Percentiles rank a stretch among this genome's conserved stretches.
Conservation (phyloP, 1,140 invertebrate genomes). For the Magallana gigas region DNA sequence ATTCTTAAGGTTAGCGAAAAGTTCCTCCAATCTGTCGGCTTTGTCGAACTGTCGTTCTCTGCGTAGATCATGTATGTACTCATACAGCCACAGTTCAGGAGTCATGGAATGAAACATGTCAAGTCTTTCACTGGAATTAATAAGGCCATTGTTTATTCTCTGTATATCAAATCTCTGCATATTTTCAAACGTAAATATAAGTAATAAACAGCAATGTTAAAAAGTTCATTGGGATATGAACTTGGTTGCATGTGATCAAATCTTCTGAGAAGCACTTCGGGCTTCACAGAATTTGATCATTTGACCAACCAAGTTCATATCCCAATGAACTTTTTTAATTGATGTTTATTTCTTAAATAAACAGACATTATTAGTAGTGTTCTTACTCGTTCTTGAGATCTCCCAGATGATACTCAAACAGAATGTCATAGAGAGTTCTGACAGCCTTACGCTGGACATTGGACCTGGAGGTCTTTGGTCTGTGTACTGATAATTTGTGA, state of each 20-base stretch:
- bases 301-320: too few relatives aligned
- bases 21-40: constrained; percentile 65
- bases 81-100: constrained; percentile 44
- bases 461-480: background rate
- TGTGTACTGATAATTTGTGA: background rate
- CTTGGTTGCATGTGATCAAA: too few relatives aligned
- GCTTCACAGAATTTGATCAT: too few relatives aligned
- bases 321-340: too few relatives aligned
- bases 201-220: too few relatives aligned
- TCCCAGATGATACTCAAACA: constrained; percentile 22
- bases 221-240: too few relatives aligned
- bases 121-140: background rate
- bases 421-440: background rate
- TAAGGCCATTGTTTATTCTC: too few relatives aligned
- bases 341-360: too few relatives aligned
- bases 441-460: background rate
- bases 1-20: constrained; percentile 55
- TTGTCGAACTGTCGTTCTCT: constrained; percentile 65
- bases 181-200: too few relatives aligned
- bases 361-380: too few relatives aligned
- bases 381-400: constrained; percentile 1
- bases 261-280: too few relatives aligned
- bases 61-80: constrained; percentile 60
- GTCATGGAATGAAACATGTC: background rate
- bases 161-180: too few relatives aligned